Percentiles rank a stretch among this genome's conserved stretches.
Conservation (phyloP, 2,113 vertebrate species). For the Planiliza haematocheilus region DNA sequence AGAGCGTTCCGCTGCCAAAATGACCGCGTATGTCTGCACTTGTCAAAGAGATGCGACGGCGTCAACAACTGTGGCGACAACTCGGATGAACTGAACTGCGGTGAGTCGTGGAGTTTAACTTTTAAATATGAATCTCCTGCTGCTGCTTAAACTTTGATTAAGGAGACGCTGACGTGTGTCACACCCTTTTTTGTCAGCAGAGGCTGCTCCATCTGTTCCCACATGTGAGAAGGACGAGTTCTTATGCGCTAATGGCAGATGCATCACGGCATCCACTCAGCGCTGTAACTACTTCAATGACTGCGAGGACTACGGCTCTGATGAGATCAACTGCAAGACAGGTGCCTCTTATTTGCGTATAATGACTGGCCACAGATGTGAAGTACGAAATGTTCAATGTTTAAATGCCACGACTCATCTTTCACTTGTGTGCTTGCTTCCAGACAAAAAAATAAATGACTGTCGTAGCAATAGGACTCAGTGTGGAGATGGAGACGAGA, state of each 20-base stretch:
- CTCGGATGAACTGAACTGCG: slow-evolving; percentile 91
- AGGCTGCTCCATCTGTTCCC: slow-evolving; percentile 61
- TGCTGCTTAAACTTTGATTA: neutral
- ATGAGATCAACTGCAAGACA: slow-evolving; percentile 86
- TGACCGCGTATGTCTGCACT: slow-evolving; percentile 92
- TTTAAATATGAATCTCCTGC: neutral
- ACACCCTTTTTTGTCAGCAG: slow-evolving; percentile 58
- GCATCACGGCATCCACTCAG: slow-evolving; percentile 87
- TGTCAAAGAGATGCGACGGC: slow-evolving; percentile 91
- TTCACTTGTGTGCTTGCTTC: accelerated
- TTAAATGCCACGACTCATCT: neutral
- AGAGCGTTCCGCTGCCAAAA: slow-evolving; percentile 96
- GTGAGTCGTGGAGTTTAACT: slow-evolving; percentile 79
- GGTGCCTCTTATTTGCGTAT: slow-evolving; percentile 48
- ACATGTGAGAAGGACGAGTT: slow-evolving; percentile 93
- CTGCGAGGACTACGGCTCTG: slow-evolving; percentile 94
- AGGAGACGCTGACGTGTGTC: neutral
- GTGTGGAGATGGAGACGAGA: slow-evolving; percentile 90
- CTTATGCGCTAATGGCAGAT: slow-evolving; percentile 88
- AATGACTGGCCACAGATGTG: neutral
- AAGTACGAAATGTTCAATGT: neutral
- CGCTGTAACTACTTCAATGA: slow-evolving; percentile 96
- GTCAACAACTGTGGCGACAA: slow-evolving; percentile 94
- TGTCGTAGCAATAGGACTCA: slow-evolving; percentile 89
- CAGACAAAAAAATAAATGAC: slow-evolving; percentile 90